A percentile compares a stretch with the other conserved stretches of the same genome.
phyloP scores from a whole-genome alignment of 2,113 vertebrate species.

The Neogale vison region DNA sequence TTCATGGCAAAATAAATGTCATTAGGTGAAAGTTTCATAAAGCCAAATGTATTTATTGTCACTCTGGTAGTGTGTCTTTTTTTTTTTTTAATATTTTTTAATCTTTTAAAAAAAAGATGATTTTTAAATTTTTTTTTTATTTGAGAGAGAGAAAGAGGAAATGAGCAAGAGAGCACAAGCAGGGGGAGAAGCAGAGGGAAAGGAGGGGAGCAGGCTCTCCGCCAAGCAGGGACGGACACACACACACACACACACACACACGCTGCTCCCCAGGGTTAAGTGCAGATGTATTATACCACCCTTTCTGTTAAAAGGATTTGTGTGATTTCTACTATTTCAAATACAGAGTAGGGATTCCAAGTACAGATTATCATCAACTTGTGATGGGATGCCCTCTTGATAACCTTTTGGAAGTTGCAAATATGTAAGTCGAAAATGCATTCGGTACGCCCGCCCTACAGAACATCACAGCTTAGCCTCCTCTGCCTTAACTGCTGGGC shows the following conservation, averaged over 20 bases:
- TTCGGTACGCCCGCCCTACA: background rate
- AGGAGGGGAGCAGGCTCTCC: background rate
- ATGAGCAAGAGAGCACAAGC: background rate
- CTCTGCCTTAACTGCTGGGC: background rate
- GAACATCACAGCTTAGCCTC: background rate
- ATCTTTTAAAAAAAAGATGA: background rate
- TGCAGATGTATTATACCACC: background rate
- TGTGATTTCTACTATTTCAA: background rate
- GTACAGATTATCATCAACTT: background rate
- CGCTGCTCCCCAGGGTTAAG: background rate
- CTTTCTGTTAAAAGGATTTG: background rate
- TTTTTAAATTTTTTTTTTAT: background rate
- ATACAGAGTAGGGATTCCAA: background rate
- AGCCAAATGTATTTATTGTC: background rate
- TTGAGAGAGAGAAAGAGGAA: background rate
- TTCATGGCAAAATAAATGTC: background rate
- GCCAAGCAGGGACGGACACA: no score
- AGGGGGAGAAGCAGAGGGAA: background rate
- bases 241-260: accelerated
- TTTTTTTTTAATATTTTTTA: background rate
- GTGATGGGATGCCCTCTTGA: background rate
- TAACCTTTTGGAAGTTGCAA: background rate
- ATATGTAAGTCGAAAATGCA: background rate
- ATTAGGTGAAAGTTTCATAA: background rate
- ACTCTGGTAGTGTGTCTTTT: background rate